phyloP scores from a whole-genome alignment of 2,888 invertebrate species.

The Mimumesa dahlbomi region DNA sequence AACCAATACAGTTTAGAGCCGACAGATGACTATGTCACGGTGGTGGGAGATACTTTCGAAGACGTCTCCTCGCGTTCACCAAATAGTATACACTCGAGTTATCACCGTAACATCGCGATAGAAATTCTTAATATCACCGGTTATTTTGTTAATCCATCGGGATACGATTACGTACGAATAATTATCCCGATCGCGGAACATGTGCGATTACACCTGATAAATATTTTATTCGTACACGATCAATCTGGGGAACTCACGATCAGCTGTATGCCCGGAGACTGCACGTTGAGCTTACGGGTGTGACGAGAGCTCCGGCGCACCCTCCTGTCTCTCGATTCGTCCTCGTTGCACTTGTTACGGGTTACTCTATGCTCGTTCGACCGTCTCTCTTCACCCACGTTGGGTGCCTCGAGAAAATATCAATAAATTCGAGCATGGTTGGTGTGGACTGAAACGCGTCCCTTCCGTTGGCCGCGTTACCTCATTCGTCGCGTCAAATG shows the following conservation, averaged over 20 bases:
- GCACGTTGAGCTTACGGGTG: conserved; percentile 62
- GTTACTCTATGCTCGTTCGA: neutral
- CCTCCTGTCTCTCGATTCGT: conserved; percentile 34
- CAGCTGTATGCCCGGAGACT: conserved; percentile 64
- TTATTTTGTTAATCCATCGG: no score
- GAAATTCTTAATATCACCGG: no score
- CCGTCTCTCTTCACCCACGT: conserved; percentile 27
- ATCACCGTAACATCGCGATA: conserved; percentile 25
- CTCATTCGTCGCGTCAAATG: conserved; percentile 29
- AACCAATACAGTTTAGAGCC: neutral
- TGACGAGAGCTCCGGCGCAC: conserved; percentile 47
- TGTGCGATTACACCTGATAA: conserved; percentile 4
- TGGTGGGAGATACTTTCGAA: neutral
- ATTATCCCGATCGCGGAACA: neutral
- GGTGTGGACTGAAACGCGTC: conserved; percentile 26
- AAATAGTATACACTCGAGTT: neutral
- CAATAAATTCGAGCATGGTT: conserved; percentile 78
- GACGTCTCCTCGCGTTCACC: conserved; percentile 4
- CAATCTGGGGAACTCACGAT: conserved; percentile 44
- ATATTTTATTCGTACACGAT: conserved; percentile 6
- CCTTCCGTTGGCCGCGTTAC: conserved; percentile 38
- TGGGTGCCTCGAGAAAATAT: conserved; percentile 62
- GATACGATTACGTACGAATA: neutral
- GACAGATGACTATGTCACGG: neutral
- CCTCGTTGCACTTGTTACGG: conserved; percentile 6